These are phyloP conservation scores for Drosophila cyrtoloma DNA, from an alignment of 2,888 invertebrate genomes.

Conservation along the genomic window DNA sequence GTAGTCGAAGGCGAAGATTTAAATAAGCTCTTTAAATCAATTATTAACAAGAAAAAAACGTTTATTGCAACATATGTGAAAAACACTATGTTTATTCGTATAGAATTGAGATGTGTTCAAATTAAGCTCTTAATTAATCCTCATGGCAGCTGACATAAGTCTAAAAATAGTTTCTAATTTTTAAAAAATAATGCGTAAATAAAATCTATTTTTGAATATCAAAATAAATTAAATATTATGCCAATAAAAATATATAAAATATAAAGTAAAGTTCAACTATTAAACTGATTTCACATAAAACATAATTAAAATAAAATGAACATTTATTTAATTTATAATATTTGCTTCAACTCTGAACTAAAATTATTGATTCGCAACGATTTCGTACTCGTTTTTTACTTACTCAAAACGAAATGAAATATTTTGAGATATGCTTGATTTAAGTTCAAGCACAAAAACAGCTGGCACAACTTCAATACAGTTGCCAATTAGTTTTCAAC, in stretches of 20 bases:
- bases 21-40: background rate
- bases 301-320: background rate
- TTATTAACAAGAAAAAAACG: background rate
- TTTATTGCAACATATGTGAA: background rate
- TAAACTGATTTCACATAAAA: background rate
- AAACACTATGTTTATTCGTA: background rate
- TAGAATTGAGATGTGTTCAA: background rate
- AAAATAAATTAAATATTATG: background rate
- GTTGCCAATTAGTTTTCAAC: slow-evolving; percentile 39
- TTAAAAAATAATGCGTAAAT: background rate
- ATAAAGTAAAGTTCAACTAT: background rate
- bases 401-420: background rate
- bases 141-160: background rate
- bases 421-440: background rate
- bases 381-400: background rate
- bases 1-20: slow-evolving; percentile 1
- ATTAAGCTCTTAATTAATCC: background rate
- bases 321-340: rapidly evolving
- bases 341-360: background rate
- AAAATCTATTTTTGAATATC: background rate
- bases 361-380: background rate
- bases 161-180: background rate
- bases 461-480: slow-evolving; percentile 28
- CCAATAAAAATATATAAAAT: background rate
- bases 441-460: slow-evolving; percentile 11